Evolutionary conservation across 2,797 vertebrate species (phyloP), one percentile per base, ranked within the genome.

Genomic region (Buphagus erythrorhynchus): DNA sequence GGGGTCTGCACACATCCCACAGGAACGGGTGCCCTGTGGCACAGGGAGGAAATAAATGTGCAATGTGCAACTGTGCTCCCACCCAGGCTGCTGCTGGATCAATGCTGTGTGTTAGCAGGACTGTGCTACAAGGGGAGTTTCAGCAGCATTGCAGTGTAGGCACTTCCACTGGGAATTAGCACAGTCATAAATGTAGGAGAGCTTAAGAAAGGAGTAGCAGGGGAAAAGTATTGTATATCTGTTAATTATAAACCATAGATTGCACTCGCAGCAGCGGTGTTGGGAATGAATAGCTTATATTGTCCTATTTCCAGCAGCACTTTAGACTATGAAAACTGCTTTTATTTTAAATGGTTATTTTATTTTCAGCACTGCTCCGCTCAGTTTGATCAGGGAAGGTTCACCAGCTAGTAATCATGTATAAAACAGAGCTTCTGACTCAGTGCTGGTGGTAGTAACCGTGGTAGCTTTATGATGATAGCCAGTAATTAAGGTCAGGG

Each of bases 311-410:
- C 76, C 71, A 93, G 83, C 80, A 92, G 86, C 83, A 90, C 94
- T 97, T 95, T 45, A 90, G 59, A 81, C 88, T 92, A 9, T 79
- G 94, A 88, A 95, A 96, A 90, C 93, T 92, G 94, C 74, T 93
- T 96, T 97, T 82, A 67, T 93, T 96, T 95, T 88, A 88, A 97
- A 94, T 88, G 83, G 63, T 76, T 88, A 10, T 92, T 95, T 96
- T 90, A 94, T 95, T 96, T 96, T 46, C 94, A 59, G 85, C 80
- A 3, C 69, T 73, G 74, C 94, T 95, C 93, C 13, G 20, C 83
- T 82, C 55, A 6, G 94, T 74, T 95, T 79, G 93, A 82, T 78
- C 93, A 49, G 88, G 66, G 77, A 92, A 81, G 79, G 72, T 95
- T 96, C 94, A 86, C 93, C 90, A 91, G 72, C 79, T 81, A 68